phyloP scores from a whole-genome alignment of 2,113 vertebrate genomes.

The Polyodon spathula region DNA sequence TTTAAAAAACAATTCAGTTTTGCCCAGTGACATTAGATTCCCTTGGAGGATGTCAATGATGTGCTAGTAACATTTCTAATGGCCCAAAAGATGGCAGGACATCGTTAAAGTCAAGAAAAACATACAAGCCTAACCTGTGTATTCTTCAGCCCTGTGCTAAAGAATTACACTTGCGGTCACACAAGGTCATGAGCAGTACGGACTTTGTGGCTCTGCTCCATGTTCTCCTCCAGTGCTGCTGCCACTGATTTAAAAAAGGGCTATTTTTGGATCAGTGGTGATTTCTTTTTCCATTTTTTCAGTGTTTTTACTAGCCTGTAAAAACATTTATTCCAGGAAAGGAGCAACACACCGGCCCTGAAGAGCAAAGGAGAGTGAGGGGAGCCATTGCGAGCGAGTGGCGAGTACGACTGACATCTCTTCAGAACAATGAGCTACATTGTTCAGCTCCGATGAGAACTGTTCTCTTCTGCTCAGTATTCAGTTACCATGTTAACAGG shows the following conservation, averaged over 20 bases:
- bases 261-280: constrained; percentile 31
- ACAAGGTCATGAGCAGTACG: no score
- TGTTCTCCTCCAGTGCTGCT: constrained; percentile 46
- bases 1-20: no score
- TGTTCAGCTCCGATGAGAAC: constrained; percentile 30
- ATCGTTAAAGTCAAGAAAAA: no score
- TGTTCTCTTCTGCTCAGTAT: constrained; percentile 24
- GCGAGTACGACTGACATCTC: constrained; percentile 34
- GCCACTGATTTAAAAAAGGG: constrained; percentile 7
- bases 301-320: constrained; percentile 61
- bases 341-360: constrained; percentile 29
- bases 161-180: no score
- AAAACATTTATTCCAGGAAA: constrained; percentile 52
- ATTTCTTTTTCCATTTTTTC: constrained; percentile 46
- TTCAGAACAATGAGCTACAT: constrained; percentile 34
- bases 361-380: constrained; percentile 28
- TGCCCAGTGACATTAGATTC: no score
- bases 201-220: no score
- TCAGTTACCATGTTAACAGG: constrained; percentile 34
- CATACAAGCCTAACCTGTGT: no score
- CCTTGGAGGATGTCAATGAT: no score
- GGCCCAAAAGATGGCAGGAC: no score
- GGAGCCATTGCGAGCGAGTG: constrained; percentile 8
- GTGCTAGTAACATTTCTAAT: no score
- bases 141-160: no score